These are phyloP conservation scores for Labrus mixtus DNA, from an alignment of 2,113 vertebrate genomes.

Conservation along the genomic window DNA sequence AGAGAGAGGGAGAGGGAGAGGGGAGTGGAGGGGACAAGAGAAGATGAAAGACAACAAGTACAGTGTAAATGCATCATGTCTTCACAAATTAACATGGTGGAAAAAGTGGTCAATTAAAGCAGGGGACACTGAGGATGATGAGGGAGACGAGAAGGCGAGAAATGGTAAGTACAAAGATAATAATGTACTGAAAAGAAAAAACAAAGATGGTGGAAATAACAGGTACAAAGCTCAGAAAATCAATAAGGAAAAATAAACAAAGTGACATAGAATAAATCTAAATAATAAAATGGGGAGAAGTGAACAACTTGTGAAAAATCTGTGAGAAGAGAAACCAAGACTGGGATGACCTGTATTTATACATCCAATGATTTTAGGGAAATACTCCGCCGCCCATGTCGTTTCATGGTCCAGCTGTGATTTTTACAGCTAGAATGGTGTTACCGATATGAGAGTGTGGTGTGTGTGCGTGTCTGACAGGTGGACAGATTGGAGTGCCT, in stretches of 20 bases:
- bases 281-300: too few relatives aligned
- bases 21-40: neutral
- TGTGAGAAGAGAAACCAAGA: too few relatives aligned
- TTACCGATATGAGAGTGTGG: neutral
- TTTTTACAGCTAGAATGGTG: too few relatives aligned
- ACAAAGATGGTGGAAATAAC: neutral
- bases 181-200: neutral
- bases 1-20: neutral
- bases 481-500: neutral
- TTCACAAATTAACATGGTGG: conserved; percentile 15
- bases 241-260: too few relatives aligned
- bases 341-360: too few relatives aligned
- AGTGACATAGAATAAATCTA: too few relatives aligned
- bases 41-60: conserved; percentile 52
- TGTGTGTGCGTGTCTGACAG: conserved; percentile 1
- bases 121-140: conserved; percentile 25
- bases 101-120: conserved; percentile 4
- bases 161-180: neutral
- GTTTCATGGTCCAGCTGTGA: too few relatives aligned
- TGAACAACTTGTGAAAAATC: too few relatives aligned
- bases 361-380: too few relatives aligned
- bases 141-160: neutral
- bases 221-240: neutral
- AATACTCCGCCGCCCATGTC: too few relatives aligned
- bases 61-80: conserved; percentile 43